A percentile compares a stretch with the other conserved stretches of the same genome.
Evolutionary conservation across 2,113 vertebrate species (phyloP).

Genomic region (Campylomormyrus numenius): DNA sequence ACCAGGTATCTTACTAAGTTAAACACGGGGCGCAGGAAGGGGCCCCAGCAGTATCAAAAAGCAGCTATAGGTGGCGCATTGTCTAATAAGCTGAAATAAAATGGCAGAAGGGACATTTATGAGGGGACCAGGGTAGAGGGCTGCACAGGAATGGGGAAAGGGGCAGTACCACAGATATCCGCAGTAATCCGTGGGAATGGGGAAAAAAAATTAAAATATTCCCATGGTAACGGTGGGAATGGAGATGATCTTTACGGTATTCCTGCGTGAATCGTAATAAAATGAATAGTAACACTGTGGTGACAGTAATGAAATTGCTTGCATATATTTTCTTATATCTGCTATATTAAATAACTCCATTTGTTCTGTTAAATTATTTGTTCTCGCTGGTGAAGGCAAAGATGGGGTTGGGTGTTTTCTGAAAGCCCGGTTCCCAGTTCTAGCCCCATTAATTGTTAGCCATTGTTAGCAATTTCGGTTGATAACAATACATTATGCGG

Average conservation of each 20-base stretch:
- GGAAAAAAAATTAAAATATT: not conserved
- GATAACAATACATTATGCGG: no score
- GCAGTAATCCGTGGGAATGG: not conserved
- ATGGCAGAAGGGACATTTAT: not conserved
- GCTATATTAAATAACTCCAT: not conserved
- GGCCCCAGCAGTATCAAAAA: not conserved
- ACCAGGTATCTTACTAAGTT: not conserved
- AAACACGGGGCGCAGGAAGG: not conserved
- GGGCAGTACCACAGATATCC: not conserved
- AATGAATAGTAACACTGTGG: not conserved
- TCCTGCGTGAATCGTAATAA: not conserved
- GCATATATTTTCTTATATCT: not conserved
- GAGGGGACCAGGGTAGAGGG: not conserved
- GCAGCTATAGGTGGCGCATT: not conserved
- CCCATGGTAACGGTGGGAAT: not conserved
- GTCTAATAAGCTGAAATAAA: not conserved
- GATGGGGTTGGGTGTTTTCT: not conserved
- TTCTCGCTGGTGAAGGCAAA: not conserved
- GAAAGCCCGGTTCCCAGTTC: no score
- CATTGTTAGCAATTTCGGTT: no score
- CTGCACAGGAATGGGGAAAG: not conserved
- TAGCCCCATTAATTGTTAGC: no score
- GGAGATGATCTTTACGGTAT: not conserved
- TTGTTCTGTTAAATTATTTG: not conserved
- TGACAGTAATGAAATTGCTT: not conserved